Base-by-base conservation (phyloP, 2,113 vertebrate species). In the Paratilapia polleni region DNA sequence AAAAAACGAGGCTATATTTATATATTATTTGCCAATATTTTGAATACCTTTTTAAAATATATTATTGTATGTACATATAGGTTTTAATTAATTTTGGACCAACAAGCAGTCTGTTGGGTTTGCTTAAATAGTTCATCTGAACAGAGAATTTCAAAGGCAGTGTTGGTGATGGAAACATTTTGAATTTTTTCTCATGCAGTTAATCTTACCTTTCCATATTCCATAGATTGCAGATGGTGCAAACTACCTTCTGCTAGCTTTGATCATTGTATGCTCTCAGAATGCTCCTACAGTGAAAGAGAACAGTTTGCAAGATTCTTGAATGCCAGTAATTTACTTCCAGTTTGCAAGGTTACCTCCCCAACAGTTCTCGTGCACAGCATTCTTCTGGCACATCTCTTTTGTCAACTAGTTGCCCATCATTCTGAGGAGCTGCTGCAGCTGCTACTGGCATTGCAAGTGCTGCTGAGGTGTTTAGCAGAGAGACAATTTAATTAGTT, bases 401-500 rank as follows among this genome's bases (percentile, higher is more conserved):
- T 83, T 85, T 79, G 38, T 77, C 78, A 63, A 36, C 11, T 7
- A 73, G 54, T n/a, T 79, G 47, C 62, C 62, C 49, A 20, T 91
- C 82, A 79, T 61, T 77, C 20, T 62, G 81, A 89, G 75, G 57
- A 64, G 60, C 75, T 78, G 66, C 77, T 76, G 78, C 68, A 74
- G 43, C 75, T 78, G 58, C 54, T 62, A 81, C 70, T 77, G 82
- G 68, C 66, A 13, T 56, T 34, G 56, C 47, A 22, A 75, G 17
- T 56, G 1, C 38, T 77, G 57, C 83, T 56, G 84, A 60, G 86
- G 73, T 78, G 81, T 90, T 89, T 84, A 86, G 76, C 73, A 66
- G 58, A 81, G 78, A 81, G 74, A 74, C 82, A 74, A 88, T 93
- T 93, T 89, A 90, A 93, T 94, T 90, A 91, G 82, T 60, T 79